Conservation (phyloP, 2,797 vertebrate genomes). For the Amazona ochrocephala region DNA sequence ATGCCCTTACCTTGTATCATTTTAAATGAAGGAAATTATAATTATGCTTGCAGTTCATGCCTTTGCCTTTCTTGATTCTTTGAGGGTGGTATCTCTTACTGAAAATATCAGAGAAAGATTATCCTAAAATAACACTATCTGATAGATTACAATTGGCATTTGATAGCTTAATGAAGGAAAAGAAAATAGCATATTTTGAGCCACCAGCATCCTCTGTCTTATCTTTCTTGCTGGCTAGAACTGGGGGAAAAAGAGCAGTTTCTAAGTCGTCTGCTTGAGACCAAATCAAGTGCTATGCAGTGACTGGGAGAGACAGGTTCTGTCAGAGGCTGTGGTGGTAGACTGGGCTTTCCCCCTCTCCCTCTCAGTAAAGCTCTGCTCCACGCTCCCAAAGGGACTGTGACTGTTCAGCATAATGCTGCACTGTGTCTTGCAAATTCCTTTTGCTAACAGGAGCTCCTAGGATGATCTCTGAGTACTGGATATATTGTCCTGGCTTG, state of each 20-base stretch:
- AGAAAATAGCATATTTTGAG: background rate
- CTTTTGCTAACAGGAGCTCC: fast-evolving
- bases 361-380: background rate
- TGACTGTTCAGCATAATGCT: fast-evolving
- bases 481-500: background rate
- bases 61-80: background rate
- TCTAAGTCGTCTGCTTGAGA: background rate
- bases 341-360: background rate
- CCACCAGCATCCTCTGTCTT: background rate
- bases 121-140: background rate
- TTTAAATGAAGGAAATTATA: background rate
- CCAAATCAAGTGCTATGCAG: fast-evolving
- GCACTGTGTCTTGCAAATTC: background rate
- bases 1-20: background rate
- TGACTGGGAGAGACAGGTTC: background rate
- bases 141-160: background rate
- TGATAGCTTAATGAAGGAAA: background rate
- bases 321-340: fast-evolving
- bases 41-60: background rate
- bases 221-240: background rate
- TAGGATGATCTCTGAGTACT: background rate
- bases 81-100: background rate
- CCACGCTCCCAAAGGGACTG: background rate
- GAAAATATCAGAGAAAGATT: conserved; percentile 34
- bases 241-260: background rate